phyloP scores from a whole-genome alignment of 1,140 invertebrate species.

The Mya arenaria region DNA sequence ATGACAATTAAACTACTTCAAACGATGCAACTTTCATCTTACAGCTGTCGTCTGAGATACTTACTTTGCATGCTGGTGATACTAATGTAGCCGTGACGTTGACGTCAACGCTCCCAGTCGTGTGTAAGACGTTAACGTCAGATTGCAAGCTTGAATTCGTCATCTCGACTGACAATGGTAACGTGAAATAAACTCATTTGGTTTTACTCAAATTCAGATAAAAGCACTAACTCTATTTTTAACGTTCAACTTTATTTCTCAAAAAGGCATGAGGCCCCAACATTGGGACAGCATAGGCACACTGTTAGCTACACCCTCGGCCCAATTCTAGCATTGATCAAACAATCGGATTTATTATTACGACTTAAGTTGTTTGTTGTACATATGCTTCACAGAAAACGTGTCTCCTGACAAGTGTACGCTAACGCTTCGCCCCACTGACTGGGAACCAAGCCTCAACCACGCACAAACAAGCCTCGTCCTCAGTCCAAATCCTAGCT shows the following conservation, averaged over 20 bases:
- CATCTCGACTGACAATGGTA: slow-evolving; percentile 21
- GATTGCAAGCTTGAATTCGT: neutral
- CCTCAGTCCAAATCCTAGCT: neutral
- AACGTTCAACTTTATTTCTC: no score
- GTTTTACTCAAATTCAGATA: neutral
- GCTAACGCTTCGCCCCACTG: neutral
- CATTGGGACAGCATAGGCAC: no score
- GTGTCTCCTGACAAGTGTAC: neutral
- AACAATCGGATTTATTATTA: neutral
- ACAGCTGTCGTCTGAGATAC: no score
- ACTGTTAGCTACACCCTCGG: no score
- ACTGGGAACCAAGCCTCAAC: neutral
- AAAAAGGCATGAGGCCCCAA: no score
- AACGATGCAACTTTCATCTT: no score
- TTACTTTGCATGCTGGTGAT: no score
- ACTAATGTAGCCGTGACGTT: neutral
- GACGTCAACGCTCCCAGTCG: slow-evolving; percentile 32
- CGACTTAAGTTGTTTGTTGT: neutral
- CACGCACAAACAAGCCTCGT: neutral
- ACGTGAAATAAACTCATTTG: no score
- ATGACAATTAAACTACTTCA: no score
- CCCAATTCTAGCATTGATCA: neutral
- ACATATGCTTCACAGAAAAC: slow-evolving; percentile 5
- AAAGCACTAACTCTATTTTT: no score
- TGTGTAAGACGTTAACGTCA: neutral